Base-by-base conservation (phyloP, 2,113 vertebrate species). In the Antechinus flavipes region DNA sequence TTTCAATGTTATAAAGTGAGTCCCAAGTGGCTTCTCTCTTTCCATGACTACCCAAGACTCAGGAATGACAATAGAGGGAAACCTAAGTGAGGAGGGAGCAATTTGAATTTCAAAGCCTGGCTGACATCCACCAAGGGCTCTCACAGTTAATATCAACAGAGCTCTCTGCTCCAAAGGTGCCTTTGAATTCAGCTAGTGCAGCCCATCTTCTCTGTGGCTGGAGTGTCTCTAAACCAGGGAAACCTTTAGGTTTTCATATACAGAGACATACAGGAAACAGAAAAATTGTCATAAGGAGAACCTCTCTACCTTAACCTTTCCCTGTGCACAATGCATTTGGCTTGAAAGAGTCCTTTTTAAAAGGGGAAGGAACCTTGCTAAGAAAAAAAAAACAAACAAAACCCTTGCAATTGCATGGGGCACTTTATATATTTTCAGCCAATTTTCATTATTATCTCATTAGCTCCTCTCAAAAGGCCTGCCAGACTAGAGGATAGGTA, bases 21-120 rank as follows among this genome's bases (percentile, higher is more conserved):
- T 95, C 97, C 97, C 96, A 76, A 97, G 97, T 93, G 98, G 92
- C 96, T 98, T 93, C 98, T 96, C 84, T 92, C 96, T 96, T 97
- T 98, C 95, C 94, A 68, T 90, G 56, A 97, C 96, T 96, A 96
- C 95, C 68, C 96, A 95, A 98, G 97, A 95, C 95, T 93, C 93
- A 93, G 91, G 96, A 52, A 95, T 96, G 91, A 96, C 94, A 98
- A 96, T 91, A 97, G 98, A 97, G 95, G 52, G 76, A 96, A 98
- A 97, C 90, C 96, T 53, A 50, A 91, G 92, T 93, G 96, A 94
- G 96, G 91, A 93, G 95, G 94, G 93, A 98, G 95, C 53, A 8
- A 98, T 98, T 98, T 98, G 97, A 90, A 98, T 98, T 98, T 98
- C 98, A 98, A 98, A 99, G 98, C 97, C 97, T 96, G 0, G 24